Percentiles rank a stretch among this genome's conserved stretches.
Evolutionary conservation across 2,888 invertebrate genomes (phyloP).

Genomic region (Lepidocyrtoides sp.): DNA sequence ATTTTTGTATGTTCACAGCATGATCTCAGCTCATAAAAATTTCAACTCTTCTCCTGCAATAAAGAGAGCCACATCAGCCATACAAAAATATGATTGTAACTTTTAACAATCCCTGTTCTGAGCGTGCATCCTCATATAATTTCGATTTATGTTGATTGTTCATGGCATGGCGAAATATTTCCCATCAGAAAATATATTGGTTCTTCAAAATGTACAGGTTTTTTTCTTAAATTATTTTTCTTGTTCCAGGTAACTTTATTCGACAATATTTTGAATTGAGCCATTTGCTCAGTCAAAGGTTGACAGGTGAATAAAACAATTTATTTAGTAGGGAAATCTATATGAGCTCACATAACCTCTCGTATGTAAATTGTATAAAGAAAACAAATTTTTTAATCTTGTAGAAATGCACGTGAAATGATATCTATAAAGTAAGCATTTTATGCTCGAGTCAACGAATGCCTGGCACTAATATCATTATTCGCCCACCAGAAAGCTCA

Average conservation of each 20-base stretch:
- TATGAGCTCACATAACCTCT: slow-evolving; percentile 2
- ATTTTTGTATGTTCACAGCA: slow-evolving; percentile 79
- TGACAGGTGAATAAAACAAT: slow-evolving; percentile 69
- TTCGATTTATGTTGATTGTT: slow-evolving; percentile 66
- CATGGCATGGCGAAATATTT: slow-evolving; percentile 53
- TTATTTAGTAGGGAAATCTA: slow-evolving; percentile 24
- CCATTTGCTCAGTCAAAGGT: slow-evolving; percentile 76
- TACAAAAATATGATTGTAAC: slow-evolving; percentile 43
- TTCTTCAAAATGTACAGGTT: background rate
- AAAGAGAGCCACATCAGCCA: slow-evolving; percentile 15
- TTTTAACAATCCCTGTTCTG: slow-evolving; percentile 16
- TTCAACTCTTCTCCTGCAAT: slow-evolving; percentile 81
- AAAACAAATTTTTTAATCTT: slow-evolving; percentile 18
- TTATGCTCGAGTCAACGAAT: slow-evolving; percentile 8
- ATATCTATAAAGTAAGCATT: slow-evolving; percentile 16
- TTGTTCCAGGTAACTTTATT: slow-evolving; percentile 63
- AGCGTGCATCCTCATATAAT: slow-evolving; percentile 12
- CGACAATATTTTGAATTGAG: slow-evolving; percentile 78
- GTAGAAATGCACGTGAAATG: background rate
- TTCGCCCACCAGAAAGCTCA: slow-evolving; percentile 72
- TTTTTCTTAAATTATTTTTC: background rate
- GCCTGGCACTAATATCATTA: slow-evolving; percentile 34
- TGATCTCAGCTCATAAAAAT: slow-evolving; percentile 84
- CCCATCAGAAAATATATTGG: background rate
- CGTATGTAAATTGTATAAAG: background rate